Percentiles rank a stretch among this genome's conserved stretches.
phyloP scores from a whole-genome alignment of 2,888 invertebrate genomes.

The Miltochrista miniata region DNA sequence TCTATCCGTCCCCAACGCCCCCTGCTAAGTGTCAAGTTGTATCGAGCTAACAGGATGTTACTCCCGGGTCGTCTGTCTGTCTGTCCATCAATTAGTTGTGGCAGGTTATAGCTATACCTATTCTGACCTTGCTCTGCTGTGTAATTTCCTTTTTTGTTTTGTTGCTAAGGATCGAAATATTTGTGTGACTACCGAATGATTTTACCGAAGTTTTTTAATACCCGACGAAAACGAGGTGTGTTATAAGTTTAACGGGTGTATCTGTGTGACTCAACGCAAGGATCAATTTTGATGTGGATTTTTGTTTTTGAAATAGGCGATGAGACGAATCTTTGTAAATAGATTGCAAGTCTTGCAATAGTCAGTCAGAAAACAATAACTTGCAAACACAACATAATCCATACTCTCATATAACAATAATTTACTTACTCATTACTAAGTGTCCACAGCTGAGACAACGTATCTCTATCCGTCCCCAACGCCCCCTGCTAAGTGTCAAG shows the following conservation, averaged over 20 bases:
- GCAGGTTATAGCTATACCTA: neutral
- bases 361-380: neutral
- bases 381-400: neutral
- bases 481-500: neutral
- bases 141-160: neutral
- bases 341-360: no score
- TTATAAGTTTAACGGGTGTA: no score
- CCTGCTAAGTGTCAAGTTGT: neutral
- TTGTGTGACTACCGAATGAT: no score
- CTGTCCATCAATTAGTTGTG: conserved; percentile 1
- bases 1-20: neutral
- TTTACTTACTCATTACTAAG: neutral
- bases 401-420: neutral
- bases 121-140: neutral
- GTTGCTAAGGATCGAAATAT: no score
- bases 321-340: no score
- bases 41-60: neutral
- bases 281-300: no score
- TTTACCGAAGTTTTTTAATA: no score
- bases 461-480: neutral
- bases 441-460: neutral
- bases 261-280: no score
- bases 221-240: no score
- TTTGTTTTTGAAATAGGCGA: no score
- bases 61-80: conserved; percentile 1